Evolutionary conservation across 2,113 vertebrate species (phyloP), one percentile per base, ranked within the genome.

Genomic region (Ceratotherium simum): DNA sequence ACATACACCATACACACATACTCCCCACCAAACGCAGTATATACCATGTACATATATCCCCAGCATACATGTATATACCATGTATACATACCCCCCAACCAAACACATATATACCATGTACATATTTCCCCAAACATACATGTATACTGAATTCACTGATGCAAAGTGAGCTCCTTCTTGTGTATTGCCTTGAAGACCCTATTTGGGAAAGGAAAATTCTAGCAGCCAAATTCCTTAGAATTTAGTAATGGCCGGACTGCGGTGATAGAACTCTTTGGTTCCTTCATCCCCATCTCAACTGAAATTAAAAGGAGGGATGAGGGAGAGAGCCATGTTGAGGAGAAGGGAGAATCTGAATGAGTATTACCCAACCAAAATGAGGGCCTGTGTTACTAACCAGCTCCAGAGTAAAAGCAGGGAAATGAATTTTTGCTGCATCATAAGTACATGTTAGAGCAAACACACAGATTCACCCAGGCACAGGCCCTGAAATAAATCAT

Each of bases 371-470:
- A 3, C 27, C 72, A 3, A n/a, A 21, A 23, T 1, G 42, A 80
- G 20, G 20, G 70, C 48, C 58, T 6, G 23, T 13, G 46, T 33
- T 33, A 17, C 48, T 72, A 31, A 20, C 48, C 46, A 56, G 42
- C 69, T 36, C 21, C 80, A 9, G 29, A 56, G 12, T 29, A 21
- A 39, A 78, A 73, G 56, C 5, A 46, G 10, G 29, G 58, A 78
- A 31, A 4, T 25, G 27, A 27, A 94, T 51, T 91, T 87, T 46
- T 89, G 60, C 89, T 60, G 85, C 78, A 21, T 94, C 76, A 62
- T 54, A 29, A 51, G 51, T 76, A 18, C 95, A 69, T 69, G 91
- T 96, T 29, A 54, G 72, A 93, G 89, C 93, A 78, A 69, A 95
- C 36, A 48, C 69, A 21, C 8, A 25, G 67, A 39, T 39, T 95